phyloP scores from a whole-genome alignment of 2,888 invertebrate species.

The Eristalis pertinax region DNA sequence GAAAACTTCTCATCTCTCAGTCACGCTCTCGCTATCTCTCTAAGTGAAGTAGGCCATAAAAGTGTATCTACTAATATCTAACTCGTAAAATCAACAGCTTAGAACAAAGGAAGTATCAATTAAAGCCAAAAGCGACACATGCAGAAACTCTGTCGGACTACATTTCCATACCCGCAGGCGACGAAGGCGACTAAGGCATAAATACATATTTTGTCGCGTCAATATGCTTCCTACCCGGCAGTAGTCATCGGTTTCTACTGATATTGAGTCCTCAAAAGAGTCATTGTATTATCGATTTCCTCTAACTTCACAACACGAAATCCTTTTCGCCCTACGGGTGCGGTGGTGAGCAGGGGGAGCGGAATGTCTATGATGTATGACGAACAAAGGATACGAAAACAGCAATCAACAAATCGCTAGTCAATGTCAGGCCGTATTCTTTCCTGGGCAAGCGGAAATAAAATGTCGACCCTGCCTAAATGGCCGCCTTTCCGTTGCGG shows the following conservation, averaged over 20 bases:
- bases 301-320: constrained; percentile 18
- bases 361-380: constrained; percentile 53
- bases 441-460: constrained; percentile 56
- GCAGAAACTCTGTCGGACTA: constrained; percentile 2
- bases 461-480: constrained; percentile 67
- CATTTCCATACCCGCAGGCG: constrained; percentile 7
- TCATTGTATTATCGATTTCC: constrained; percentile 50
- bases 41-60: constrained; percentile 3
- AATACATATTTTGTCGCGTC: constrained; percentile 30
- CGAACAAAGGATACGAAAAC: constrained; percentile 53
- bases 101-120: constrained; percentile 38
- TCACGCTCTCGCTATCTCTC: neutral
- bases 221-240: constrained; percentile 21
- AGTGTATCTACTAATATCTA: constrained; percentile 23
- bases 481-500: constrained; percentile 55
- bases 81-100: constrained; percentile 41
- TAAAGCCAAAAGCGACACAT: constrained; percentile 31
- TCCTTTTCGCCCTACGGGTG: neutral
- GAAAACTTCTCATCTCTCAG: neutral
- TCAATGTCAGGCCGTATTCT: constrained; percentile 55
- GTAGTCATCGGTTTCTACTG: constrained; percentile 15
- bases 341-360: no score
- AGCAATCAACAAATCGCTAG: constrained; percentile 70
- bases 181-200: constrained; percentile 6
- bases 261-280: constrained; percentile 42